Conservation (phyloP, 2,888 invertebrate species). For the Ophioninae sp. region DNA sequence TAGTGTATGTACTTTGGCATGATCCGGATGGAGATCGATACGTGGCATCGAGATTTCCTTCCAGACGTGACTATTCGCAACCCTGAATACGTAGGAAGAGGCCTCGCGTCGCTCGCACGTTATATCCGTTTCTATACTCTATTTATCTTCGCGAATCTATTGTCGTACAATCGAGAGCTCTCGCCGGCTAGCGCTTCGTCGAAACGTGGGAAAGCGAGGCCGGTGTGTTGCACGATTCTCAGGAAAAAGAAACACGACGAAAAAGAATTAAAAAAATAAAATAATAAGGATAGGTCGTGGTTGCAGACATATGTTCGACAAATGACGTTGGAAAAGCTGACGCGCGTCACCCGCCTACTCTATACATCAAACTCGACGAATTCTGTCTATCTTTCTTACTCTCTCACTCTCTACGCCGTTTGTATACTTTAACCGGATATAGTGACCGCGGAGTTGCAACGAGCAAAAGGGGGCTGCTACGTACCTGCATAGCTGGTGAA, state of each 20-base stretch:
- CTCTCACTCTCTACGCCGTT: background rate
- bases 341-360: conserved; percentile 8
- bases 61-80: background rate
- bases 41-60: background rate
- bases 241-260: conserved; percentile 2
- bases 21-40: background rate
- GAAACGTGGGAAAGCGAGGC: conserved; percentile 41
- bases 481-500: conserved; percentile 14
- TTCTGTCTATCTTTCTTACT: background rate
- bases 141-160: conserved; percentile 33
- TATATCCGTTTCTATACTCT: background rate
- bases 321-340: conserved; percentile 48
- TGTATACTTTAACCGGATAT: conserved; percentile 48
- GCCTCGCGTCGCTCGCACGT: background rate
- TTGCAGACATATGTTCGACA: conserved; percentile 47
- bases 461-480: conserved; percentile 35
- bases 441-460: conserved; percentile 55
- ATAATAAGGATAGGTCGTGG: conserved; percentile 54
- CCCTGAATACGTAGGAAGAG: background rate
- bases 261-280: conserved; percentile 11
- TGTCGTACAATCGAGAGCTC: conserved; percentile 21
- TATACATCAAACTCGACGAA: conserved; percentile 7
- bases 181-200: background rate
- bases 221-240: conserved; percentile 12
- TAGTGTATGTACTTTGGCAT: background rate